Conservation (phyloP, 2,797 vertebrate genomes). For the Danio kyathit region DNA sequence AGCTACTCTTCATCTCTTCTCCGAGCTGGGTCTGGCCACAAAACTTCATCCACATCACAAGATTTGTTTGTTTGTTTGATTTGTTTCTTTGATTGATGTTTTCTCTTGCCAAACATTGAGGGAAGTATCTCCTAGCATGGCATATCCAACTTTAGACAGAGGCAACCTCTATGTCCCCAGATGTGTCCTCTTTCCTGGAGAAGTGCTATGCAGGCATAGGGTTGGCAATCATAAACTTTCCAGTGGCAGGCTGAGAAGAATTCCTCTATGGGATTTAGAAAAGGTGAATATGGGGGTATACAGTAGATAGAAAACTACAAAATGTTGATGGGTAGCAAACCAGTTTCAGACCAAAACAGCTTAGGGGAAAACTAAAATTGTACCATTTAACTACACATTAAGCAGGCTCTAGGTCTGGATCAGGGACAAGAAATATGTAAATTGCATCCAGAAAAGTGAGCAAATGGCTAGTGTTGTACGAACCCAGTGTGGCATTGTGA, state of each 20-base stretch:
- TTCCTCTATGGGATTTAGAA: slow-evolving; percentile 8
- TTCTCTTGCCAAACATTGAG: not conserved
- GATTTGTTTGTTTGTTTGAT: no score
- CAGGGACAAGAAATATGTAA: no score
- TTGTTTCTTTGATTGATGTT: no score
- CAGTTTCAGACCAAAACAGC: not conserved
- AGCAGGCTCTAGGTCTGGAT: no score
- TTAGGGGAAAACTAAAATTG: not conserved
- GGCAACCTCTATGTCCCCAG: not conserved
- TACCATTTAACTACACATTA: no score
- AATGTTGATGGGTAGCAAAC: slow-evolving; percentile 9
- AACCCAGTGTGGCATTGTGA: no score
- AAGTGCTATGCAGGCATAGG: not conserved
- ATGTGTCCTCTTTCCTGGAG: slow-evolving; percentile 10
- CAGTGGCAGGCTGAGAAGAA: not conserved
- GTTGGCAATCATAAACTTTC: not conserved
- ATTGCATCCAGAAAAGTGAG: no score
- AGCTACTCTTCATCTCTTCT: not conserved
- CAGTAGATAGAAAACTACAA: not conserved
- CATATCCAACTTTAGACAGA: not conserved
- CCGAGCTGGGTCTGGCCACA: not conserved
- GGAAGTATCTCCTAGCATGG: not conserved
- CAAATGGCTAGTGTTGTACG: no score
- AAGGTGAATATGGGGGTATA: not conserved
- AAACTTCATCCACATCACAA: not conserved